These are phyloP conservation scores for Ammodytes marinus DNA, from an alignment of 2,113 vertebrate species.

Conservation along the genomic window DNA sequence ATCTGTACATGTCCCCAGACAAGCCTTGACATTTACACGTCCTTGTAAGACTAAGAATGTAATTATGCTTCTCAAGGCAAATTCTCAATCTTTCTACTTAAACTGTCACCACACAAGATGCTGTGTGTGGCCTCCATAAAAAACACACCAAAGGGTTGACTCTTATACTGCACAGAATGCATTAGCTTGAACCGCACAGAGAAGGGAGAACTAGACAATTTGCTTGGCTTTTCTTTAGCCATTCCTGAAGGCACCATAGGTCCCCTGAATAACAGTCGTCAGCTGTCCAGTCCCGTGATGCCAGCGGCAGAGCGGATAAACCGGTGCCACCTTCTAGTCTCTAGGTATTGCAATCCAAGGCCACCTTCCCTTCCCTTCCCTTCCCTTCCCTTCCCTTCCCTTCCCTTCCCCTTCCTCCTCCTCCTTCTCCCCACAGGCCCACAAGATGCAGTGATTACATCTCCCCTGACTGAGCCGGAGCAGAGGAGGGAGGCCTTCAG, in stretches of 20 bases:
- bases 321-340: slow-evolving; percentile 59
- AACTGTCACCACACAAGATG: slow-evolving; percentile 13
- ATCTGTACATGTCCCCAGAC: slow-evolving; percentile 26
- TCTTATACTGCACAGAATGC: slow-evolving; percentile 13
- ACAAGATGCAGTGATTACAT: slow-evolving; percentile 76
- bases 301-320: slow-evolving; percentile 65
- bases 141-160: background rate
- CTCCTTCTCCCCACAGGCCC: slow-evolving; percentile 31
- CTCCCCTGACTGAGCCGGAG: slow-evolving; percentile 50
- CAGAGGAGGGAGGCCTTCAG: slow-evolving; percentile 35
- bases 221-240: slow-evolving; percentile 46
- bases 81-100: slow-evolving; percentile 8
- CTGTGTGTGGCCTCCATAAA: background rate
- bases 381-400: slow-evolving; percentile 26
- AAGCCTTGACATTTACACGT: slow-evolving; percentile 47
- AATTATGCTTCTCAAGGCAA: slow-evolving; percentile 3
- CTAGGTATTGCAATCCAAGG: slow-evolving; percentile 69
- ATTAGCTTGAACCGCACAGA: slow-evolving; percentile 29
- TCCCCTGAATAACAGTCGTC: slow-evolving; percentile 66
- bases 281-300: slow-evolving; percentile 68
- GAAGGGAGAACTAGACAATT: slow-evolving; percentile 47
- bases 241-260: slow-evolving; percentile 21
- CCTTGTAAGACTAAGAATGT: slow-evolving; percentile 28
- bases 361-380: slow-evolving; percentile 46
- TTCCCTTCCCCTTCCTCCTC: background rate